Evolutionary conservation across 2,797 vertebrate species (phyloP).

Genomic region (Triplophysa yarkandensis): DNA sequence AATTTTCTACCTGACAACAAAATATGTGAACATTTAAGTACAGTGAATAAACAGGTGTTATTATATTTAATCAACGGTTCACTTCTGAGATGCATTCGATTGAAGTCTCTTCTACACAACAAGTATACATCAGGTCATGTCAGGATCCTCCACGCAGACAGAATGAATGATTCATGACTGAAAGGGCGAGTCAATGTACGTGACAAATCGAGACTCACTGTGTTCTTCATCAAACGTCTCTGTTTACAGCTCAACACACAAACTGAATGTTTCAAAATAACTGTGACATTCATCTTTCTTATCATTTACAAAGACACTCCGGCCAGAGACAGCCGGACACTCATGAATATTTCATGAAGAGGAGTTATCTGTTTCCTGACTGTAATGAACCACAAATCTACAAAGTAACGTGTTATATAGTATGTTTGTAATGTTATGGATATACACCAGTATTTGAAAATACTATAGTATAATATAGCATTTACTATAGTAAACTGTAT

Average conservation of each 20-base stretch:
- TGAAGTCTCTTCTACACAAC: neutral
- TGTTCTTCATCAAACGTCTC: neutral
- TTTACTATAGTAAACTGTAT: too few relatives aligned
- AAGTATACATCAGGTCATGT: constrained; percentile 3
- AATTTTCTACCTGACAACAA: too few relatives aligned
- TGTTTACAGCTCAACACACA: neutral
- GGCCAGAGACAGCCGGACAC: neutral
- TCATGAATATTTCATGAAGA: neutral
- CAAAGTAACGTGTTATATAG: neutral
- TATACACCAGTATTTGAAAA: too few relatives aligned
- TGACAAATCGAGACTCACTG: neutral
- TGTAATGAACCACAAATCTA: neutral
- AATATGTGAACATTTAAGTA: too few relatives aligned
- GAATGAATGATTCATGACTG: neutral
- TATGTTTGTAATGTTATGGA: too few relatives aligned
- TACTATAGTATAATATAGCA: too few relatives aligned
- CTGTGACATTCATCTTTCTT: neutral
- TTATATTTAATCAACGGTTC: too few relatives aligned
- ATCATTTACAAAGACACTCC: neutral
- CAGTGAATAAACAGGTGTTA: neutral
- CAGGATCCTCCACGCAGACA: neutral
- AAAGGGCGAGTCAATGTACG: neutral
- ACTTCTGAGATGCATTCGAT: too few relatives aligned
- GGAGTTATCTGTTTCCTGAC: neutral
- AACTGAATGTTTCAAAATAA: neutral